These are phyloP conservation scores for Morpho deidamia DNA, from an alignment of 2,888 invertebrate genomes.

Conservation along the genomic window DNA sequence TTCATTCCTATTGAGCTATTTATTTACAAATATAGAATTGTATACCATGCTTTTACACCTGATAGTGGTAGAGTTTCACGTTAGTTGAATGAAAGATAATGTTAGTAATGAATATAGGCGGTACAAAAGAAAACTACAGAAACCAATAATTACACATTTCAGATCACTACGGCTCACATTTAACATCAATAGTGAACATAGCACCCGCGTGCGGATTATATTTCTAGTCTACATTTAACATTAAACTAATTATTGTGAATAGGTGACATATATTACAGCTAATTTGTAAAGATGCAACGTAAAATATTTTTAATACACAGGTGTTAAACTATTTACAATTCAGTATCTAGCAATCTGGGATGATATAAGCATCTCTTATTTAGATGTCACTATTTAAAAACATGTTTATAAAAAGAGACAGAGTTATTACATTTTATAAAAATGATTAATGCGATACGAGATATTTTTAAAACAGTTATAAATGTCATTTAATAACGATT, in stretches of 20 bases:
- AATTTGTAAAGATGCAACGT: background rate
- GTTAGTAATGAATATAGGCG: slow-evolving; percentile 13
- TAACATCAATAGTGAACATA: slow-evolving; percentile 47
- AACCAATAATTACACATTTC: slow-evolving; percentile 48
- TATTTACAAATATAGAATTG: background rate
- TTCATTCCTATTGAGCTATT: background rate
- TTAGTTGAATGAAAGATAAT: slow-evolving; percentile 5
- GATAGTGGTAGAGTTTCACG: background rate
- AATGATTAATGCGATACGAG: too few species aligned
- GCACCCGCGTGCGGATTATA: slow-evolving; percentile 41
- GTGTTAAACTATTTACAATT: too few species aligned
- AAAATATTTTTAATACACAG: background rate
- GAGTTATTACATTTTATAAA: too few species aligned
- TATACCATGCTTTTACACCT: slow-evolving; percentile 10
- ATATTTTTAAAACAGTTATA: too few species aligned
- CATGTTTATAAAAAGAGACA: too few species aligned
- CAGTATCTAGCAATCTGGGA: too few species aligned
- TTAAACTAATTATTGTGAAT: slow-evolving; percentile 16
- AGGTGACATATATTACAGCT: slow-evolving; percentile 1
- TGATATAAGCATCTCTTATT: too few species aligned
- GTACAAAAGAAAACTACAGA: slow-evolving; percentile 19
- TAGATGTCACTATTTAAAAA: too few species aligned
- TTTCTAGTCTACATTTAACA: slow-evolving; percentile 29
- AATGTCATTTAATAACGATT: too few species aligned
- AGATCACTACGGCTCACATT: slow-evolving; percentile 69